Percentiles rank a stretch among this genome's conserved stretches.
Evolutionary conservation across 2,797 vertebrate species (phyloP).

Genomic region (Sarcophilus harrisii): DNA sequence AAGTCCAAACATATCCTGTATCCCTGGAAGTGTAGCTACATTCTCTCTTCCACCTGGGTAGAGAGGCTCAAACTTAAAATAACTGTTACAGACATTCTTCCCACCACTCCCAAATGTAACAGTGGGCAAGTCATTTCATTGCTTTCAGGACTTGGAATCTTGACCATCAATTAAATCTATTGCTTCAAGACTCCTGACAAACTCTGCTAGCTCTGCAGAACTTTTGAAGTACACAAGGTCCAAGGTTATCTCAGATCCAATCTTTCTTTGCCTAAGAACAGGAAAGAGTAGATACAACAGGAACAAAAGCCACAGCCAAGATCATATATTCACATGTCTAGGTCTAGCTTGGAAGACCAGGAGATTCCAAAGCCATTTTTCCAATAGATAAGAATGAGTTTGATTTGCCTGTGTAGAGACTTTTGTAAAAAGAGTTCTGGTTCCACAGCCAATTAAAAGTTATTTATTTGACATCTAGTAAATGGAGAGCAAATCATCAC

Average conservation of each 20-base stretch:
- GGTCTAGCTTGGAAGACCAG: not conserved
- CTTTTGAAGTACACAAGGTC: not conserved
- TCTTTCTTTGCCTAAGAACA: not conserved
- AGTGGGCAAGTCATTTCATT: not conserved
- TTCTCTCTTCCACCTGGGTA: not conserved
- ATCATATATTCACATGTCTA: not conserved
- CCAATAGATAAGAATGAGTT: not conserved
- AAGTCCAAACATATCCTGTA: not conserved
- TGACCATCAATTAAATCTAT: not conserved
- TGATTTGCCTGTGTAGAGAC: not conserved
- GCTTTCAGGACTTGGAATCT: not conserved
- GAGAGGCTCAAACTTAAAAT: not conserved
- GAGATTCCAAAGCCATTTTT: not conserved
- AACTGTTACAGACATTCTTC: not conserved
- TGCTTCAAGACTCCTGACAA: not conserved
- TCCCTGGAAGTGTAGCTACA: not conserved
- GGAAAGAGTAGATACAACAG: not conserved
- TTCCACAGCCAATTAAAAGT: not conserved
- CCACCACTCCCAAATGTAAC: not conserved
- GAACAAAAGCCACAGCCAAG: not conserved
- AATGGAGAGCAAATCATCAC: not conserved
- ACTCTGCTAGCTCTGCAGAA: not conserved
- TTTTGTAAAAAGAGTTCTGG: not conserved
- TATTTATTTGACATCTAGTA: not conserved
- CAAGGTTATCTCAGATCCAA: not conserved